Conservation (phyloP, 2,113 vertebrate genomes). For the Probosciger aterrimus region DNA sequence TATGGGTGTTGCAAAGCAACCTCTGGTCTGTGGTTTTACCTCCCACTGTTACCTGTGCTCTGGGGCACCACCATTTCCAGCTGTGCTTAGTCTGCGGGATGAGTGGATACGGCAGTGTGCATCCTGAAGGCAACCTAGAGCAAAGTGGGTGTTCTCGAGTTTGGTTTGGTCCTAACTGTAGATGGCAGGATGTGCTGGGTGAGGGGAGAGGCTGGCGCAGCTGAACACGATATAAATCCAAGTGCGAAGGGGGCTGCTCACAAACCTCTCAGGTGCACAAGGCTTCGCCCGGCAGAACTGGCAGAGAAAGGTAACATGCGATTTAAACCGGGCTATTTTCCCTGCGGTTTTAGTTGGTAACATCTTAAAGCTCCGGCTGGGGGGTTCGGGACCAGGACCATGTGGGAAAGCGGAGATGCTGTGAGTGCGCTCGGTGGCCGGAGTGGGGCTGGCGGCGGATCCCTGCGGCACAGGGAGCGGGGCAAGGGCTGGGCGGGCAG, state of each 20-base stretch:
- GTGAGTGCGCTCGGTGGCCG: not conserved
- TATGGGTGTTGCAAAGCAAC: too few species aligned
- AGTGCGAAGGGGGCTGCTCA: fast-evolving
- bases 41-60: not conserved
- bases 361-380: fast-evolving
- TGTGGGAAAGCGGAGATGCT: fast-evolving
- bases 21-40: fast-evolving
- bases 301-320: not conserved
- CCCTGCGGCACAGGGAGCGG: not conserved
- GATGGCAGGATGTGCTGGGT: not conserved
- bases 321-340: fast-evolving
- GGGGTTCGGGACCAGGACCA: fast-evolving
- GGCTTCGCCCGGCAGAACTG: fast-evolving
- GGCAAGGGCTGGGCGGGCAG: not conserved
- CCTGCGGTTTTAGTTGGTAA: fast-evolving
- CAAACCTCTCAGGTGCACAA: fast-evolving
- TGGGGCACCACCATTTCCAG: fast-evolving
- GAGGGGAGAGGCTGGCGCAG: not conserved
- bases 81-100: fast-evolving
- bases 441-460: not conserved
- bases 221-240: fast-evolving
- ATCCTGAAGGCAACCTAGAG: not conserved
- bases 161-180: fast-evolving
- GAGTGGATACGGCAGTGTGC: fast-evolving
- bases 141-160: not conserved